Evolutionary conservation across 2,797 vertebrate species (phyloP).

Genomic region (Austrolebias charrua): DNA sequence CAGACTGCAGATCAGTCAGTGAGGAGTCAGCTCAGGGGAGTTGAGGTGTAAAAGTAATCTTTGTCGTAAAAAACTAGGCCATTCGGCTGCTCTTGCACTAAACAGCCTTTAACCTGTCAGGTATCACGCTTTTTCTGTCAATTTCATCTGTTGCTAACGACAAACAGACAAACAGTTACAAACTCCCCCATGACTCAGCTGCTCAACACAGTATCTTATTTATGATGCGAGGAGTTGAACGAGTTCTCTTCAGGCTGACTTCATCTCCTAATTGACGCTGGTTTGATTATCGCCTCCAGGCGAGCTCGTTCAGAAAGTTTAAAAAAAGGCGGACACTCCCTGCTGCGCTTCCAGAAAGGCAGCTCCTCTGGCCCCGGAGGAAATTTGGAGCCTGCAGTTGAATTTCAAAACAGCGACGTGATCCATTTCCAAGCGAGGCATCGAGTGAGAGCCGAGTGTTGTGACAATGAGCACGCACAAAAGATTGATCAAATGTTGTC

Average conservation of each 20-base stretch:
- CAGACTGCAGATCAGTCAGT: too few species aligned
- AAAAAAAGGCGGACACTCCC: slow-evolving; percentile 1
- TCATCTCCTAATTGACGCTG: slow-evolving; percentile 14
- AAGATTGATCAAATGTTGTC: background rate
- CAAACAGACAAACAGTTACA: background rate
- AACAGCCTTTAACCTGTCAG: background rate
- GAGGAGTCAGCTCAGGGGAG: too few species aligned
- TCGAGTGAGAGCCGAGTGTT: slow-evolving; percentile 19
- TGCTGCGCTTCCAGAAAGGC: background rate
- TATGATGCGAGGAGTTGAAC: background rate
- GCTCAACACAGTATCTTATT: slow-evolving; percentile 1
- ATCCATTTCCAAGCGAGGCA: slow-evolving; percentile 42
- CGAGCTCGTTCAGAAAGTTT: slow-evolving; percentile 11
- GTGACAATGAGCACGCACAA: slow-evolving; percentile 16
- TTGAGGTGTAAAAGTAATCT: too few species aligned
- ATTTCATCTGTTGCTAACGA: slow-evolving; percentile 1
- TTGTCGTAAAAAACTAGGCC: too few species aligned
- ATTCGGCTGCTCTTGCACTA: background rate
- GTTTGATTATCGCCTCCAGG: slow-evolving; percentile 16
- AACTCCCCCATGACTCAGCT: slow-evolving; percentile 1
- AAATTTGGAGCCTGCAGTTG: slow-evolving; percentile 16
- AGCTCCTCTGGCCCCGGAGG: background rate
- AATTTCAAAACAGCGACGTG: slow-evolving; percentile 35
- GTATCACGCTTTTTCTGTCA: background rate
- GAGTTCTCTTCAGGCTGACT: slow-evolving; percentile 15